Evolutionary conservation across 2,113 vertebrate genomes (phyloP).

Genomic region (Maccullochella peelii): DNA sequence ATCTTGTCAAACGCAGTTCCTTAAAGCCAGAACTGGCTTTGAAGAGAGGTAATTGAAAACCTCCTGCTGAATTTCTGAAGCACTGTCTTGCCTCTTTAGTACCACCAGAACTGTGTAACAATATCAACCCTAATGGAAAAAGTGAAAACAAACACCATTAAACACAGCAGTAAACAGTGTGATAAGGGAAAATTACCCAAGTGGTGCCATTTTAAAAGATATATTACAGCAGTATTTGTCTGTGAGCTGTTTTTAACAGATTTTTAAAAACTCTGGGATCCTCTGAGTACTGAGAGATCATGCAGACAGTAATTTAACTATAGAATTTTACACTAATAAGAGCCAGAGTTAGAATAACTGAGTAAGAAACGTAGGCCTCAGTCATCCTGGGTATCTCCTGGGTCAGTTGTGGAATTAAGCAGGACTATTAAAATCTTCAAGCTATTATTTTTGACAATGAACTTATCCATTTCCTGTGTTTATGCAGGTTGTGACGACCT

Average conservation of each 20-base stretch:
- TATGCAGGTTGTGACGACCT: constrained; percentile 91
- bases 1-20: neutral
- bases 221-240: neutral
- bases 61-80: neutral
- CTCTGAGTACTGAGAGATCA: neutral
- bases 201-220: neutral
- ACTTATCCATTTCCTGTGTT: constrained; percentile 16
- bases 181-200: neutral
- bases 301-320: neutral
- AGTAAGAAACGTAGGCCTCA: neutral
- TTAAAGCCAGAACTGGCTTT: neutral
- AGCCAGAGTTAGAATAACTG: neutral
- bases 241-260: neutral
- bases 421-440: neutral
- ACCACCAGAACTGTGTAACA: neutral
- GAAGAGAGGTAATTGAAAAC: neutral
- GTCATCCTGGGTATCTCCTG: neutral
- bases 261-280: neutral
- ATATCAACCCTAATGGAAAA: constrained; percentile 1
- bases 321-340: neutral
- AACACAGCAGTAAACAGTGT: constrained; percentile 1
- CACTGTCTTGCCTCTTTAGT: neutral
- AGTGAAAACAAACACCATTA: neutral
- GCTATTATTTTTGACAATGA: neutral
- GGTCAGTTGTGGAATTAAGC: neutral